phyloP scores from a whole-genome alignment of 2,888 invertebrate species.

The Diarsia brunnea region DNA sequence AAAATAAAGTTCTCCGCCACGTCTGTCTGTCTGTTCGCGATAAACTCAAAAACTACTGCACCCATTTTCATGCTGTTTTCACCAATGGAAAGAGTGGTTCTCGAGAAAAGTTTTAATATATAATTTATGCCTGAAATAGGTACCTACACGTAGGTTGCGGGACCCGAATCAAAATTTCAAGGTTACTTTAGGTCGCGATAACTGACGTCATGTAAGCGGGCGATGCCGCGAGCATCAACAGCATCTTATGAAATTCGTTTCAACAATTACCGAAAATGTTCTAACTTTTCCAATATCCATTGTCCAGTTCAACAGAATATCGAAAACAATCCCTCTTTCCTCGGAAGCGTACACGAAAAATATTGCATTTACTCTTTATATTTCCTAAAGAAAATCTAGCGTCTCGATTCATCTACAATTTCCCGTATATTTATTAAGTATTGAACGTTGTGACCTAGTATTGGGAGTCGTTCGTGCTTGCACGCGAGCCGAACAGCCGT shows the following conservation, averaged over 20 bases:
- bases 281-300: constrained; percentile 25
- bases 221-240: too few species aligned
- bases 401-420: constrained; percentile 59
- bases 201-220: too few species aligned
- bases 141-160: too few species aligned
- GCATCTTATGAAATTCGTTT: constrained; percentile 16
- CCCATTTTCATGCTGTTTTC: too few species aligned
- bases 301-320: constrained; percentile 51
- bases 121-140: too few species aligned
- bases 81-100: too few species aligned
- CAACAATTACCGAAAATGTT: constrained; percentile 14
- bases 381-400: constrained; percentile 53
- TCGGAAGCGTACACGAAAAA: constrained; percentile 39
- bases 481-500: constrained; percentile 33
- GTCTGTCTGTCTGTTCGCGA: too few species aligned
- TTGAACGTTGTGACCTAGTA: constrained; percentile 61
- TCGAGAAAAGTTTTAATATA: too few species aligned
- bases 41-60: too few species aligned
- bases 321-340: constrained; percentile 39
- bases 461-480: constrained; percentile 35
- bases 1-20: too few species aligned
- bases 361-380: constrained; percentile 49
- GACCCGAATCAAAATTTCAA: too few species aligned
- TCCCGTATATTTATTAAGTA: constrained; percentile 62
- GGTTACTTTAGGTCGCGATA: too few species aligned